phyloP scores from a whole-genome alignment of 2,113 vertebrate genomes.

The Phyllostomus discolor region DNA sequence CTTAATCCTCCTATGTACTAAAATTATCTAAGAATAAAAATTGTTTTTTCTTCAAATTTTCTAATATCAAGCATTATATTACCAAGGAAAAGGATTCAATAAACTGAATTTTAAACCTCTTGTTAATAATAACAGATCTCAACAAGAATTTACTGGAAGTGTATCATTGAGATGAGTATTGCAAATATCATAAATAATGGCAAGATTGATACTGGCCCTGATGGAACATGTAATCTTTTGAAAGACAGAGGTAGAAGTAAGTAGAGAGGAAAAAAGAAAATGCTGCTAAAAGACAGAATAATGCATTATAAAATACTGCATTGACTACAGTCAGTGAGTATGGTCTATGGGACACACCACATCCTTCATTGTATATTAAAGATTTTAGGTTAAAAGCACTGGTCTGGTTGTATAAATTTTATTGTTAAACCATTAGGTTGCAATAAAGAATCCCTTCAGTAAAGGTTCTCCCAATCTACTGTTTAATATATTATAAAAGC shows the following conservation, averaged over 20 bases:
- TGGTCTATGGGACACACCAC: background rate
- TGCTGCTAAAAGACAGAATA: background rate
- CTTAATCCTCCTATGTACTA: background rate
- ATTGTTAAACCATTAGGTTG: constrained; percentile 23
- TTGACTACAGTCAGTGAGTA: background rate
- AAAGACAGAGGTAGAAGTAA: background rate
- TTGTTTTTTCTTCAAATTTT: background rate
- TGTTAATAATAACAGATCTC: background rate
- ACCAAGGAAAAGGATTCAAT: background rate
- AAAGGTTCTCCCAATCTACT: background rate
- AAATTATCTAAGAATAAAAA: constrained; percentile 10
- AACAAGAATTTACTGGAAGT: background rate
- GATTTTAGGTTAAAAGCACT: constrained; percentile 30
- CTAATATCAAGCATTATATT: background rate
- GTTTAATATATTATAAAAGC: constrained; percentile 30
- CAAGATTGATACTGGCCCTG: background rate
- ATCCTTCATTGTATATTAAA: background rate
- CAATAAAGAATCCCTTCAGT: background rate
- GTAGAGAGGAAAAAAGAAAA: background rate
- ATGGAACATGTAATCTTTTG: background rate
- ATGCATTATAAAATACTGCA: background rate
- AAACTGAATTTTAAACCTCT: background rate
- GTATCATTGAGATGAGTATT: background rate
- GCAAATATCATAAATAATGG: background rate
- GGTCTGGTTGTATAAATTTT: background rate